Evolutionary conservation across 2,888 invertebrate genomes (phyloP).

Genomic region (Agriopis aurantiaria): DNA sequence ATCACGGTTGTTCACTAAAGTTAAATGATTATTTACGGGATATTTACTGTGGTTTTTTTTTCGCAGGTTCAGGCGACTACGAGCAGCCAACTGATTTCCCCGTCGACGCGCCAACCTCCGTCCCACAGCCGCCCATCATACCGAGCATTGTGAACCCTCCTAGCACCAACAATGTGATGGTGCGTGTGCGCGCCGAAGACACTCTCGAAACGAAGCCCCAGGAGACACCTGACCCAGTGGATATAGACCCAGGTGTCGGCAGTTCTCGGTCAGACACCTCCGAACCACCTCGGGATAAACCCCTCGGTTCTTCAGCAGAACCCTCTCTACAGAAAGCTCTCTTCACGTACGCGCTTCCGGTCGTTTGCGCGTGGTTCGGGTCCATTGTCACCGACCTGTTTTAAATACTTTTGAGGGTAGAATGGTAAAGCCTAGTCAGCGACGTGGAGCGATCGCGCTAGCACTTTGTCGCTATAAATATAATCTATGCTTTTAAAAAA

Average conservation of each 20-base stretch:
- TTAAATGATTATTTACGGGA: no score
- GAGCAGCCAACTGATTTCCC: constrained; percentile 56
- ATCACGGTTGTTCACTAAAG: no score
- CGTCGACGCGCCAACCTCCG: constrained; percentile 43
- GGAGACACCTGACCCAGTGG: constrained; percentile 15
- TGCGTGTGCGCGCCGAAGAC: constrained; percentile 50
- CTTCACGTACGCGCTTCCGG: constrained; percentile 92
- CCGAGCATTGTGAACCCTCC: constrained; percentile 65
- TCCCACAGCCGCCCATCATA: constrained; percentile 60
- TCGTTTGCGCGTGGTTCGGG: constrained; percentile 95
- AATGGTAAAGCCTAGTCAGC: constrained; percentile 73
- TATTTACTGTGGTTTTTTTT: no score
- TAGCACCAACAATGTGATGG: constrained; percentile 62
- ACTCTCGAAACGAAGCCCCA: constrained; percentile 33
- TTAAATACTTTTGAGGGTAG: constrained; percentile 77
- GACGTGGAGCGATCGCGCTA: constrained; percentile 51
- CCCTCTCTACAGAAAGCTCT: constrained; percentile 88
- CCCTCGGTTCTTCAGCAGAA: constrained; percentile 70
- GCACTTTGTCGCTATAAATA: constrained; percentile 30
- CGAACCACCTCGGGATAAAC: constrained; percentile 55
- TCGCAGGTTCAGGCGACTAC: constrained; percentile 69
- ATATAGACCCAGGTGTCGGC: neutral
- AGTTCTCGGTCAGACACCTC: constrained; percentile 1
- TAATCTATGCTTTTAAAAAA: neutral
- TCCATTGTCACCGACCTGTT: constrained; percentile 93